Conservation (phyloP, 2,797 vertebrate genomes). For the Acanthurus leucopareius region DNA sequence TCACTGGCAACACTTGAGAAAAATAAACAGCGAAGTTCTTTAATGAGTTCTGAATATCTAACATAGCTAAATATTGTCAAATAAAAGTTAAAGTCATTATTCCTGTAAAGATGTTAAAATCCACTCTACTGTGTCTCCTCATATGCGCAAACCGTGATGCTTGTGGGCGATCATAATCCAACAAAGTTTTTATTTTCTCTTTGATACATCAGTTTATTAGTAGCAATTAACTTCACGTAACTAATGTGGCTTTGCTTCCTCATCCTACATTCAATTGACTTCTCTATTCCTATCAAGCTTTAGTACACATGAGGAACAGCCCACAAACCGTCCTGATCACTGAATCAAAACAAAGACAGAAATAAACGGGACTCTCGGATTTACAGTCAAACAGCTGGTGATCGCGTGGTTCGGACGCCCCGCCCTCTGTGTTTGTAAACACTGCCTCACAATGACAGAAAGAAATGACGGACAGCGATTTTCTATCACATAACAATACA, state of each 20-base stretch:
- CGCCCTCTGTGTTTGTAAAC: constrained; percentile 82
- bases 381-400: constrained; percentile 36
- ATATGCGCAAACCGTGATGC: neutral
- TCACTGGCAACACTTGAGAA: too few relatives aligned
- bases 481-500: neutral
- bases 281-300: neutral
- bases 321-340: rapidly evolving
- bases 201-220: neutral
- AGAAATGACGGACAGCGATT: neutral
- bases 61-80: neutral
- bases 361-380: neutral
- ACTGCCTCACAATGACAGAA: constrained; percentile 40
- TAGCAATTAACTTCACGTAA: too few relatives aligned
- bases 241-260: neutral
- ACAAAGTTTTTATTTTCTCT: neutral
- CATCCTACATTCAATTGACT: neutral
- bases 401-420: constrained; percentile 69
- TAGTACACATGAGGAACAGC: rapidly evolving
- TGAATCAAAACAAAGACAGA: neutral
- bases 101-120: neutral
- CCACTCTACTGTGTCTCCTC: neutral
- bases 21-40: neutral
- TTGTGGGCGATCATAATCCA: neutral
- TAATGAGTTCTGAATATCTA: neutral
- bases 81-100: neutral